These are phyloP conservation scores for Neodiprion fabricii DNA, from an alignment of 1,140 invertebrate species.

Conservation along the genomic window DNA sequence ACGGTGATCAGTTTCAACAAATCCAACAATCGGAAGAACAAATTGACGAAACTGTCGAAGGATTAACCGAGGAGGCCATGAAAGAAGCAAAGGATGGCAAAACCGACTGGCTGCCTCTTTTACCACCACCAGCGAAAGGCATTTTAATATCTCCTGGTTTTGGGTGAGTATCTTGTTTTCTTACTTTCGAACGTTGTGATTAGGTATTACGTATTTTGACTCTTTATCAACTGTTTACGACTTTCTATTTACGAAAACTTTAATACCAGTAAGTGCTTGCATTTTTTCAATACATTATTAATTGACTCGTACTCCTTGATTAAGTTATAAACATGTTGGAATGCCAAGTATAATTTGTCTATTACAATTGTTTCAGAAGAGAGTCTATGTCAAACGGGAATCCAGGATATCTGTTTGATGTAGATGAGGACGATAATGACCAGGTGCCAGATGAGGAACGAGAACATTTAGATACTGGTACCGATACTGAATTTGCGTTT, in stretches of 20 bases:
- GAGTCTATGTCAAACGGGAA: constrained; percentile 40
- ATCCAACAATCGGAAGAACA: not conserved
- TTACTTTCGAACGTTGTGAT: constrained; percentile 16
- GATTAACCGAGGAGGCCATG: constrained; percentile 36
- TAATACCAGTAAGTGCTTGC: too few species aligned
- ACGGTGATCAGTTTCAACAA: constrained; percentile 25
- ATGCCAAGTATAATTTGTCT: too few species aligned
- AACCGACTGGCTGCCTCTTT: constrained; percentile 33
- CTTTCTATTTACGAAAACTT: too few species aligned
- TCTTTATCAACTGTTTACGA: not conserved
- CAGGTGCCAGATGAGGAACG: constrained; percentile 24
- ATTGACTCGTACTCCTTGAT: too few species aligned
- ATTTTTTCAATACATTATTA: too few species aligned
- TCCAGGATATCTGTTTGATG: constrained; percentile 35
- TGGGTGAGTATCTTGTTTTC: constrained; percentile 45
- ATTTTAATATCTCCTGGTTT: constrained; percentile 61
- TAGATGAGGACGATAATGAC: constrained; percentile 33
- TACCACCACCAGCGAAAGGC: constrained; percentile 57
- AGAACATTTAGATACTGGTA: not conserved
- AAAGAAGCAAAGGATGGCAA: constrained; percentile 38
- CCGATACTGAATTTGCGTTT: not conserved
- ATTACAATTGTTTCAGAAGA: constrained; percentile 33
- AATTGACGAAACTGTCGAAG: constrained; percentile 24
- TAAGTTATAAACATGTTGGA: too few species aligned
- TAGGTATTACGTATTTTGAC: constrained; percentile 15